Percentiles rank a stretch among this genome's conserved stretches.
phyloP scores from a whole-genome alignment of 2,888 invertebrate genomes.

The Napeogenes sylphis region DNA sequence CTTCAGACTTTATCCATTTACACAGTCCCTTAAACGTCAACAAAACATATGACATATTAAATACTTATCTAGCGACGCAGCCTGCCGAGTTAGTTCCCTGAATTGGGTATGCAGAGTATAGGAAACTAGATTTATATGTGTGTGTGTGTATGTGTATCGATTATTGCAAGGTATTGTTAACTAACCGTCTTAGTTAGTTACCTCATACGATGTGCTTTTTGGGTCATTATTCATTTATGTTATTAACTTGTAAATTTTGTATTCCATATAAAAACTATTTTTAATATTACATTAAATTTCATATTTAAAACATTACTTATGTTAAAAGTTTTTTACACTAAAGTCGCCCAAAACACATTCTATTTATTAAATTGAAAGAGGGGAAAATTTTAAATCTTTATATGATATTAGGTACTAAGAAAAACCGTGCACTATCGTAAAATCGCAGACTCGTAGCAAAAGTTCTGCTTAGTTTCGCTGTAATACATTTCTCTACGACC shows the following conservation, averaged over 20 bases:
- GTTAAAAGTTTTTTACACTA: too few relatives aligned
- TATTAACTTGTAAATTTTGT: too few relatives aligned
- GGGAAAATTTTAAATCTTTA: conserved; percentile 2
- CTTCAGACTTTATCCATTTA: conserved; percentile 39
- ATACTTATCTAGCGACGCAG: conserved; percentile 34
- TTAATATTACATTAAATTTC: too few relatives aligned
- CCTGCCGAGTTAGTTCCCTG: conserved; percentile 7
- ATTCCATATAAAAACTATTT: too few relatives aligned
- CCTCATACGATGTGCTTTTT: neutral
- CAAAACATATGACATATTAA: conserved; percentile 43
- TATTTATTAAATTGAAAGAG: conserved; percentile 2
- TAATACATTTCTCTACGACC: conserved; percentile 54
- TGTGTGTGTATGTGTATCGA: neutral
- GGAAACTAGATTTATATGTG: neutral
- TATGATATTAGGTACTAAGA: conserved; percentile 5
- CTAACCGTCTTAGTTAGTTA: neutral
- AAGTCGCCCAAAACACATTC: neutral
- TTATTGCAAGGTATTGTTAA: neutral
- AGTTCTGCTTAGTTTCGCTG: conserved; percentile 56
- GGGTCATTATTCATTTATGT: too few relatives aligned
- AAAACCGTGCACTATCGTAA: conserved; percentile 40
- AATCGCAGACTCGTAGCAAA: conserved; percentile 60
- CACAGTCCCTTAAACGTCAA: conserved; percentile 43
- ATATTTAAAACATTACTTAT: too few relatives aligned
- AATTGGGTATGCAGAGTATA: conserved; percentile 1